Base-by-base conservation (phyloP, 2,888 invertebrate genomes). In the Andrena marginata region DNA sequence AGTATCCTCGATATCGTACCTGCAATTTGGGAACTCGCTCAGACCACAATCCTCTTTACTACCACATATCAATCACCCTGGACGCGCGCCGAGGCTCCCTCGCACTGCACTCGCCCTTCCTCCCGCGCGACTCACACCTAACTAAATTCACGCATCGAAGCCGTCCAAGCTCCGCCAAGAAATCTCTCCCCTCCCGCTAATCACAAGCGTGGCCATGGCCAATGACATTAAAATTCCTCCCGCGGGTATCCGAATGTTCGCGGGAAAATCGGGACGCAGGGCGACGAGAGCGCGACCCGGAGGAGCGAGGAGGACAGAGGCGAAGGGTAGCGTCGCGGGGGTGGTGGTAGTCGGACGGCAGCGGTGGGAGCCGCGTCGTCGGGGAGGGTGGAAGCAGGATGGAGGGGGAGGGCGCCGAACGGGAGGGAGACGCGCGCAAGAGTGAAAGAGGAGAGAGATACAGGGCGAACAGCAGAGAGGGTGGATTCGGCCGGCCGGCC, bases 401-500 rank as follows among this genome's bases (percentile, higher is more conserved):
- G n/a, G n/a, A n/a, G n/a, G n/a, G 60, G 54, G 31, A 13, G 0
- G 2, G 8, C 8, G 33, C 0, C 60, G 62, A 26, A 67, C 33
- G 80, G 74, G 71, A 72, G 73, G 29, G 60, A 64, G 67, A n/a
- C 65, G 68, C 49, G 71, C 51, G 77, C 42, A 59, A 51, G 72
- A 20, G 71, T 3, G 71, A 62, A 59, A 63, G 74, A 64, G 78
- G 74, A 26, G 60, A 64, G 65, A 65, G 64, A 78, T 78, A 77
- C 64, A 33, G 84, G 79, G 80, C 35, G 60, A 79, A 77, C 63
- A 65, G 84, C 82, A 80, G 87, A 78, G 85, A 89, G 89, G 89
- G 88, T 89, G 86, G 89, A 90, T 82, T 88, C 89, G 90, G 90
- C 91, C 90, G 92, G 92, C 91, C 92, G 92, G 92, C 90, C 92